Evolutionary conservation across 1,140 invertebrate species (phyloP).

Genomic region (Bombus sylvicola): DNA sequence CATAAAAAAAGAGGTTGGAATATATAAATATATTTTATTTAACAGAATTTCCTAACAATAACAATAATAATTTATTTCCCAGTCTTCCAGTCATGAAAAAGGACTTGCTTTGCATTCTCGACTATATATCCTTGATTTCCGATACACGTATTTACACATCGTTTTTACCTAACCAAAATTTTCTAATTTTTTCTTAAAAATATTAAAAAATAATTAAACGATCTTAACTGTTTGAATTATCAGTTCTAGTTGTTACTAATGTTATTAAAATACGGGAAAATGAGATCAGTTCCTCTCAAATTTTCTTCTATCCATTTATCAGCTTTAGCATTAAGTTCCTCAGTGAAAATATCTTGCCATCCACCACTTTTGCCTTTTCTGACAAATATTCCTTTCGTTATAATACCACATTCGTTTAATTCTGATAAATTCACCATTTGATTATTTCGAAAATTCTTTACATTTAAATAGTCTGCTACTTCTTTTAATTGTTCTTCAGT

Average conservation of each 20-base stretch:
- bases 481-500: slow-evolving; percentile 82
- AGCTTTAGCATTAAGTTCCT: slow-evolving; percentile 84
- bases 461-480: slow-evolving; percentile 86
- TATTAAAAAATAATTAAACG: not conserved
- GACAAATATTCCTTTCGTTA: slow-evolving; percentile 84
- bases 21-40: not conserved
- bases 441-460: slow-evolving; percentile 89
- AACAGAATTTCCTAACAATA: not conserved
- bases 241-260: not conserved
- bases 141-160: no score
- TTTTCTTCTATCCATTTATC: slow-evolving; percentile 86
- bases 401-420: slow-evolving; percentile 84
- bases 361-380: slow-evolving; percentile 85
- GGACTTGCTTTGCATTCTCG: no score
- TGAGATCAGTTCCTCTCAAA: slow-evolving; percentile 83
- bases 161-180: not conserved
- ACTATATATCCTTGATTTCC: no score
- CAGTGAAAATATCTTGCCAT: slow-evolving; percentile 86
- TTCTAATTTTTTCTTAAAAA: not conserved
- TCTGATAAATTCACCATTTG: slow-evolving; percentile 85
- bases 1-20: not conserved
- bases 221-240: not conserved
- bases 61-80: no score
- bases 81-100: no score
- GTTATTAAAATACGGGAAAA: slow-evolving; percentile 80